These are phyloP conservation scores for Falco cherrug DNA, from an alignment of 2,797 vertebrate genomes.

Conservation along the genomic window DNA sequence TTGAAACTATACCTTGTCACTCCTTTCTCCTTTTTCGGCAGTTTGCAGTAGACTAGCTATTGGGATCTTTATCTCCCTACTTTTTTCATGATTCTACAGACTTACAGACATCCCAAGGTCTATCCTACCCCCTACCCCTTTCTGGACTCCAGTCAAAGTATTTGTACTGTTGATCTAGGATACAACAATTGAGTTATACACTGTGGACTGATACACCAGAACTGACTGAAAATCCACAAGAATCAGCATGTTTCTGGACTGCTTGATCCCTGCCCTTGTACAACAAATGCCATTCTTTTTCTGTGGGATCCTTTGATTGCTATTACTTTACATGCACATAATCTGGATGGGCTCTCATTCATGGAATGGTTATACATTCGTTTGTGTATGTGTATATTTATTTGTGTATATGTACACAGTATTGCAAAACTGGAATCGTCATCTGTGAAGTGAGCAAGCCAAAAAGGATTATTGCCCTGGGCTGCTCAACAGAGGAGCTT, in stretches of 20 bases:
- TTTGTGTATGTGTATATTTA: not conserved
- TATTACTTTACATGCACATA: not conserved
- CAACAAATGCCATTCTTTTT: not conserved
- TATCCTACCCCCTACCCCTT: not conserved
- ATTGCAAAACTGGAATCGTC: not conserved
- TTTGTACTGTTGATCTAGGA: not conserved
- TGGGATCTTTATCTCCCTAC: not conserved
- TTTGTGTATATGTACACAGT: not conserved
- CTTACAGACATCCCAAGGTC: not conserved
- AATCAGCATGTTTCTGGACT: not conserved
- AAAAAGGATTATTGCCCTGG: constrained; percentile 13
- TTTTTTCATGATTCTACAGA: not conserved
- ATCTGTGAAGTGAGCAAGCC: not conserved
- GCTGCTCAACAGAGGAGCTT: not conserved
- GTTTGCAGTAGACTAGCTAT: not conserved
- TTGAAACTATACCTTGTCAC: not conserved
- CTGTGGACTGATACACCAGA: not conserved
- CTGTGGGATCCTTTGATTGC: not conserved
- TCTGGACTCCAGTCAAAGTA: not conserved
- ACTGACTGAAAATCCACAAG: not conserved
- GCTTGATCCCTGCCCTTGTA: not conserved
- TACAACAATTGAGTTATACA: not conserved
- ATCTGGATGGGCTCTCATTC: not conserved
- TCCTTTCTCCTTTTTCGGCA: not conserved
- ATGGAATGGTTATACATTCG: not conserved